Evolutionary conservation across 2,797 vertebrate species (phyloP).

Genomic region (Limosa lapponica): DNA sequence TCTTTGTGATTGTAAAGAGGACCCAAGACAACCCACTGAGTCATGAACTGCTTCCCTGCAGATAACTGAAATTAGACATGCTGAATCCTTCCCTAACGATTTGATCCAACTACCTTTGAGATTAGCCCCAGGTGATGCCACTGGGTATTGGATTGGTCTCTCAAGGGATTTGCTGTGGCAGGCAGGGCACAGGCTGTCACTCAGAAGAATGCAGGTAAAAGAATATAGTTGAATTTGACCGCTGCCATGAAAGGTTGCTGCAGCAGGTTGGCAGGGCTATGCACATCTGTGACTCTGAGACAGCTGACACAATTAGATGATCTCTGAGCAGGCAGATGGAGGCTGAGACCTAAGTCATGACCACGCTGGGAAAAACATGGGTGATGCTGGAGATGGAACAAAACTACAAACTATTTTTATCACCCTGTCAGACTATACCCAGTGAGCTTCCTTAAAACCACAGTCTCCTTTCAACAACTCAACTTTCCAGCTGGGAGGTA

Average conservation of each 20-base stretch:
- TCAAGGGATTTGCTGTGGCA: background rate
- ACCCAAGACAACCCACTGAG: background rate
- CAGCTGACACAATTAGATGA: conserved; percentile 80
- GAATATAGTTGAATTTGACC: background rate
- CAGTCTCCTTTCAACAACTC: conserved; percentile 76
- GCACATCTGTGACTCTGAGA: conserved; percentile 71
- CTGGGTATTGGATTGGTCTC: background rate
- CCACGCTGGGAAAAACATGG: conserved; percentile 72
- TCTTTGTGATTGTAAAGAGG: background rate
- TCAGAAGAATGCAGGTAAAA: background rate
- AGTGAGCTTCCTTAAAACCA: conserved; percentile 77
- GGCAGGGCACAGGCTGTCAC: background rate
- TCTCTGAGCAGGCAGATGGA: conserved; percentile 75
- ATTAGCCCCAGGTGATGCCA: background rate
- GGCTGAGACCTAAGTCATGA: conserved; percentile 70
- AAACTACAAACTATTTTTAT: conserved; percentile 79
- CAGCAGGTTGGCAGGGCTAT: conserved; percentile 44
- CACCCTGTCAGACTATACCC: conserved; percentile 81
- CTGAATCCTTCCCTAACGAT: background rate
- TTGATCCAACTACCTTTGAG: background rate
- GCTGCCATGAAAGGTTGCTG: background rate
- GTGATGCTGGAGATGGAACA: conserved; percentile 76
- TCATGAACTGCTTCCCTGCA: background rate
- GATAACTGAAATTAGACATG: background rate
- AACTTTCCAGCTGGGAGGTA: conserved; percentile 69